Evolutionary conservation across 2,113 vertebrate species (phyloP).

Genomic region (Pseudorectes ferrugineus): DNA sequence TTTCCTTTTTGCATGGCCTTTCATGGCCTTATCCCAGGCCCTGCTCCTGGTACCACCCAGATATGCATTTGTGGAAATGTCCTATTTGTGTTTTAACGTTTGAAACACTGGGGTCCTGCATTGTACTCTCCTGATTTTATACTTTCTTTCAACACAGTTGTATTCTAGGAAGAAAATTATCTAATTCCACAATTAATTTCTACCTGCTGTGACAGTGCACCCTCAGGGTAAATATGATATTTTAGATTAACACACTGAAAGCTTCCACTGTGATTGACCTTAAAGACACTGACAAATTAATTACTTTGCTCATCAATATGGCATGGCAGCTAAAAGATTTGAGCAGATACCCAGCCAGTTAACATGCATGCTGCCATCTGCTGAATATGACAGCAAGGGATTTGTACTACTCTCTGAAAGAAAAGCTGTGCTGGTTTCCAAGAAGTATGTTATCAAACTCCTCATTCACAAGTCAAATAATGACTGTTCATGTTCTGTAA

Average conservation of each 20-base stretch:
- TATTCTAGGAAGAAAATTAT: neutral
- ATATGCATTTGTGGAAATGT: neutral
- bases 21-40: neutral
- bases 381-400: conserved; percentile 8
- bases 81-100: neutral
- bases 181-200: neutral
- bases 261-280: conserved; percentile 21
- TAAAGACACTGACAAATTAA: conserved; percentile 31
- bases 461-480: neutral
- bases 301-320: conserved; percentile 20
- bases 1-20: neutral
- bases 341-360: neutral
- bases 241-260: neutral
- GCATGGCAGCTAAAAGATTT: neutral
- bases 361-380: conserved; percentile 34
- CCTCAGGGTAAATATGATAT: neutral
- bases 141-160: neutral
- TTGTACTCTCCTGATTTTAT: neutral
- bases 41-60: neutral
- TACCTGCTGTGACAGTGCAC: neutral
- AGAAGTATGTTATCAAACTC: neutral
- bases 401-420: neutral
- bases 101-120: neutral
- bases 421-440: neutral
- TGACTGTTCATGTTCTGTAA: neutral